Evolutionary conservation across 2,888 invertebrate genomes (phyloP).

Genomic region (Lasioglossum morio): DNA sequence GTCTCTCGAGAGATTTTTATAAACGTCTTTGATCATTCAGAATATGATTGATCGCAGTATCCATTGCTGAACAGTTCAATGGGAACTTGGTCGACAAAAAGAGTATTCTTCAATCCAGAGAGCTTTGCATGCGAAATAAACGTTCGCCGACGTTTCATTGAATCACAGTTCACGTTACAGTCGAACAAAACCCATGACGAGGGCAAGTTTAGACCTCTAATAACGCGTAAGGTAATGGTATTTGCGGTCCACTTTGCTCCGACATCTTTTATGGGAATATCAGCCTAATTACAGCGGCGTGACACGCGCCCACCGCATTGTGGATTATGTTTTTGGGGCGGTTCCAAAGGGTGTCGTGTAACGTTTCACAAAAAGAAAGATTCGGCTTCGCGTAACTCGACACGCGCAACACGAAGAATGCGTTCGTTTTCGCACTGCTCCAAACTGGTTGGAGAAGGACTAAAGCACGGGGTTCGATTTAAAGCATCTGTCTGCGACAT

Average conservation of each 20-base stretch:
- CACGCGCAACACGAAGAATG: conserved; percentile 54
- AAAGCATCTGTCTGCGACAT: conserved; percentile 68
- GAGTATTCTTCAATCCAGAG: background rate
- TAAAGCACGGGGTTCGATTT: conserved; percentile 48
- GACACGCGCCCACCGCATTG: conserved; percentile 50
- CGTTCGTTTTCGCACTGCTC: conserved; percentile 51
- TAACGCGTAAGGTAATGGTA: conserved; percentile 59
- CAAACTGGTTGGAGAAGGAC: conserved; percentile 30
- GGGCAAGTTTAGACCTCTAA: conserved; percentile 53
- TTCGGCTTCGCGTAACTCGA: conserved; percentile 53
- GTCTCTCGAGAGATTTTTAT: background rate
- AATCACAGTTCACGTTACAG: conserved; percentile 29
- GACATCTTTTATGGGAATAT: conserved; percentile 62
- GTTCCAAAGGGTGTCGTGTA: conserved; percentile 68
- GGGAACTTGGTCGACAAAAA: background rate
- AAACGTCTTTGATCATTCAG: background rate
- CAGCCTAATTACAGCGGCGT: conserved; percentile 70
- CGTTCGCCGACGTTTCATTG: conserved; percentile 15
- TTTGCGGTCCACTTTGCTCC: conserved; percentile 72
- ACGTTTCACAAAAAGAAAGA: conserved; percentile 54
- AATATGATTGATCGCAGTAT: background rate
- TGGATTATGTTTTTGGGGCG: conserved; percentile 63
- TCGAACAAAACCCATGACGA: conserved; percentile 36
- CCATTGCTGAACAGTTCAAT: background rate
- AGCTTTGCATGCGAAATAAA: conserved; percentile 10